These are phyloP conservation scores for Anarhynchus alexandrinus DNA, from an alignment of 2,113 vertebrate species.

Conservation along the genomic window DNA sequence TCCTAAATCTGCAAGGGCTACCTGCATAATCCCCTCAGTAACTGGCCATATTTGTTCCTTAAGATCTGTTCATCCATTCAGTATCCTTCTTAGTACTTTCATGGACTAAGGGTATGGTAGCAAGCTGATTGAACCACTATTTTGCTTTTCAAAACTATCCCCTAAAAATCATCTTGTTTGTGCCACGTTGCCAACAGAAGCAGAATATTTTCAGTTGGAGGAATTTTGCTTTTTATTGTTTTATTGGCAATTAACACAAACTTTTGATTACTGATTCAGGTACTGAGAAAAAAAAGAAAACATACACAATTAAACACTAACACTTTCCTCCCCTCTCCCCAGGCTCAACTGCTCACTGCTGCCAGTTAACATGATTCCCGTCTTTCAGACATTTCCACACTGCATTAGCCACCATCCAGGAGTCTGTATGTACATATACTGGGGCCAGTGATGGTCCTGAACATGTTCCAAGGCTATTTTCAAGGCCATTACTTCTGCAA, in stretches of 20 bases:
- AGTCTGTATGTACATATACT: neutral
- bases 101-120: neutral
- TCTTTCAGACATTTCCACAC: neutral
- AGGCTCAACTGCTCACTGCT: neutral
- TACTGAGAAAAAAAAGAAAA: neutral
- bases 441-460: neutral
- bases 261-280: neutral
- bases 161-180: neutral
- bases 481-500: slow-evolving; percentile 53
- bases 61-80: neutral
- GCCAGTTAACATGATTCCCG: neutral
- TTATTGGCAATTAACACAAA: neutral
- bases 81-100: neutral
- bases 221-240: neutral
- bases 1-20: neutral
- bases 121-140: neutral
- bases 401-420: neutral
- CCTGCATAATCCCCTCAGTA: neutral
- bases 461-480: slow-evolving; percentile 41
- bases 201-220: neutral
- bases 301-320: neutral
- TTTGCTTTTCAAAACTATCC: neutral
- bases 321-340: neutral
- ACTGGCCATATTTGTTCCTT: neutral
- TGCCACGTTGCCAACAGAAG: neutral